phyloP scores from a whole-genome alignment of 2,113 vertebrate genomes.

The Mesembrinibis cayennensis region DNA sequence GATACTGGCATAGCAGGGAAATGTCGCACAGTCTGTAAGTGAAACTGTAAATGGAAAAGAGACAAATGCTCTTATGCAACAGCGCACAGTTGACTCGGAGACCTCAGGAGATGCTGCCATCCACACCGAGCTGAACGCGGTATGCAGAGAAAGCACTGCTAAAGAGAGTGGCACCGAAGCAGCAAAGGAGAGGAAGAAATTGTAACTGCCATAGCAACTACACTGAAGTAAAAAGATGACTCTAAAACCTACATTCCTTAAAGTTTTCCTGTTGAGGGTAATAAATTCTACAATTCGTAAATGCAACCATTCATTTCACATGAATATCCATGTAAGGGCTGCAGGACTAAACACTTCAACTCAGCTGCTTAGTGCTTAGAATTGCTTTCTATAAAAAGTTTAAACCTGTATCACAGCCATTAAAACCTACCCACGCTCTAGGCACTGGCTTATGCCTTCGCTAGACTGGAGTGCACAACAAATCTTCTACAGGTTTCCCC shows the following conservation, averaged over 20 bases:
- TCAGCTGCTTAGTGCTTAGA: not conserved
- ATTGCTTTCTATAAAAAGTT: not conserved
- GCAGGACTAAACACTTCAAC: not conserved
- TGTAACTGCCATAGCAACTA: not conserved
- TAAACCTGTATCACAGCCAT: not conserved
- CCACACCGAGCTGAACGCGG: not conserved
- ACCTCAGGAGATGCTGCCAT: not conserved
- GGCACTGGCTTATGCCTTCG: not conserved
- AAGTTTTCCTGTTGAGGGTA: not conserved
- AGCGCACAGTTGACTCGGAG: not conserved
- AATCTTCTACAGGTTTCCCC: not conserved
- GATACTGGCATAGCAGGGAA: slow-evolving; percentile 14
- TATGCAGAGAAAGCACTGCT: not conserved
- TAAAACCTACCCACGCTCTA: not conserved
- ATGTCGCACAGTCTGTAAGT: not conserved
- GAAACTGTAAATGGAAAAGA: slow-evolving; percentile 50
- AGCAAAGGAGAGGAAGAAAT: not conserved
- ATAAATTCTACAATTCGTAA: not conserved
- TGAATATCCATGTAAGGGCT: slow-evolving; percentile 14
- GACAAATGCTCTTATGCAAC: not conserved
- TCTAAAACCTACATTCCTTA: not conserved
- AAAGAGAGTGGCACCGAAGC: not conserved
- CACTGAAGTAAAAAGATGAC: not conserved
- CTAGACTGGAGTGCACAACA: not conserved
- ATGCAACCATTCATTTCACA: not conserved